These are phyloP conservation scores for Amphilophus citrinellus DNA, from an alignment of 2,113 vertebrate species.

Conservation along the genomic window DNA sequence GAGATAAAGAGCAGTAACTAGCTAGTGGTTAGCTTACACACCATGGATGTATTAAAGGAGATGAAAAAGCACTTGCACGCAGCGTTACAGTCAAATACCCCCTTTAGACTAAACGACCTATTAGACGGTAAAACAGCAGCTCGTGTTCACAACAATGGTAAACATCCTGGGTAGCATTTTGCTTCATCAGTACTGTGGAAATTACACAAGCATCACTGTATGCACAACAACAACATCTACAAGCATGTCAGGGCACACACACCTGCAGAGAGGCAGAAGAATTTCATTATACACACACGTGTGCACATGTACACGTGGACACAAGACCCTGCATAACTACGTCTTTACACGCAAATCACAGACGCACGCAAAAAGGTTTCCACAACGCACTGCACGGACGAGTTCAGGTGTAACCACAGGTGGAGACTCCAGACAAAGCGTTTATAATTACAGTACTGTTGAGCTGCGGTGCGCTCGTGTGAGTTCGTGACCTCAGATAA, in stretches of 20 bases:
- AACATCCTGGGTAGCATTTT: background rate
- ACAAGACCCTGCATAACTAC: background rate
- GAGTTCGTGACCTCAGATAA: conserved; percentile 18
- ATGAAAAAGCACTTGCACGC: too few relatives aligned
- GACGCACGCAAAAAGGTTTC: background rate
- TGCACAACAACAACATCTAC: background rate
- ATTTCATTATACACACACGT: background rate
- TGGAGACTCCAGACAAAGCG: background rate
- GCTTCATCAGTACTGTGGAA: background rate
- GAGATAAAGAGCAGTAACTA: too few relatives aligned
- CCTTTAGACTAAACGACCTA: background rate
- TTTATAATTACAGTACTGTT: background rate
- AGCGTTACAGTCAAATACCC: background rate
- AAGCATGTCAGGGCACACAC: background rate
- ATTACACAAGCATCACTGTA: background rate
- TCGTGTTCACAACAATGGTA: background rate
- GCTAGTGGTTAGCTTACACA: too few relatives aligned
- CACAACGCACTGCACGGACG: background rate
- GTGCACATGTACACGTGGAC: background rate
- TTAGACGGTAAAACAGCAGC: background rate
- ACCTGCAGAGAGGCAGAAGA: background rate
- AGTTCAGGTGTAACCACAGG: background rate
- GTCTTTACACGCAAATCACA: conserved; percentile 5
- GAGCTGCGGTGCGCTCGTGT: background rate
- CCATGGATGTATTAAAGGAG: too few relatives aligned